Evolutionary conservation across 2,797 vertebrate genomes (phyloP), one percentile per base, ranked within the genome.

Genomic region (Rhinella marina): DNA sequence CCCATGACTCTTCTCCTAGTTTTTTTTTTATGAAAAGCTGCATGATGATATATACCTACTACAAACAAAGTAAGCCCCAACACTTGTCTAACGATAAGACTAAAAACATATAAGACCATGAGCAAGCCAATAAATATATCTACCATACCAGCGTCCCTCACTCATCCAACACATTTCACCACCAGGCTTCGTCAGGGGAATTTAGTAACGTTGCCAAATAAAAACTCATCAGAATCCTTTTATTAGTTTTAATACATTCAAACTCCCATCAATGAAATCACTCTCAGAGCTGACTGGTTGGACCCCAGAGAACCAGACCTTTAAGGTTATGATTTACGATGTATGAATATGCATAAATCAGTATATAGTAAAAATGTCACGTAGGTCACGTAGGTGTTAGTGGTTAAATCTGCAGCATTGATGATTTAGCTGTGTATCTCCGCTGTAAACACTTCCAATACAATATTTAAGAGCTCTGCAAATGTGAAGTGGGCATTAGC

Each of bases 401-500:
- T 78, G 59, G 73, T 54, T 50, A 78, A 79, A 56, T 16, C 27
- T n/a, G 13, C 21, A 14, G 32, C 29, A 66, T 9, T 62, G 56
- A 64, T 77, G 25, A 62, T 73, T 61, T 73, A 59, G 72, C 80
- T 64, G 80, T 23, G 72, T 48, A 82, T n/a, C 41, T 68, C 17
- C 17, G 52, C 27, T 73, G 66, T 82, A 87, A 75, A 82, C 48
- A 62, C 68, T 75, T 68, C 56, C 66, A 75, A 32, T 29, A 48
- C 52, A 56, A 81, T 81, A 52, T 87, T 77, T 76, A 66, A 82
- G 81, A 83, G 57, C 80, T 59, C 52, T 41, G 61, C 25, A 88
- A 84, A 68, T 78, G 73, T 59, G 82, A 88, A 84, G 82, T 81
- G 75, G 25, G 54, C 64, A 84, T 88, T 88, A 88, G 87, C 10